phyloP scores from a whole-genome alignment of 1,140 invertebrate genomes.

The Spodoptera frugiperda region DNA sequence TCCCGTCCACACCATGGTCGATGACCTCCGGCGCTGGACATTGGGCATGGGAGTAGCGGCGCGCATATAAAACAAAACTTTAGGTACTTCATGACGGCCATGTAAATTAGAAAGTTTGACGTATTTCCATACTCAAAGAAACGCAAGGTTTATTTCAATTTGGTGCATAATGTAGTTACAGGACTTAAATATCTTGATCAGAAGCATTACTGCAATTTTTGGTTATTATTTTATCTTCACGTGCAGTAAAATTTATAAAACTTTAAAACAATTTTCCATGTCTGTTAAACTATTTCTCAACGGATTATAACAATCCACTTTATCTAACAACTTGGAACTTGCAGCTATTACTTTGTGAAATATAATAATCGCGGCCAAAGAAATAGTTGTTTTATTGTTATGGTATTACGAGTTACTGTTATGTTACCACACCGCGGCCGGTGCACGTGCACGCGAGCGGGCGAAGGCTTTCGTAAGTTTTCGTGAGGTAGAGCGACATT shows the following conservation, averaged over 20 bases:
- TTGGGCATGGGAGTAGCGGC: conserved; percentile 59
- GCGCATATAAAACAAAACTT: conserved; percentile 64
- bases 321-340: conserved; percentile 21
- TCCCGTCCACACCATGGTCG: conserved; percentile 64
- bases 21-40: conserved; percentile 64
- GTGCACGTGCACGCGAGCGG: conserved; percentile 35
- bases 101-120: conserved; percentile 42
- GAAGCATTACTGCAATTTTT: too few relatives aligned
- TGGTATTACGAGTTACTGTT: conserved; percentile 41
- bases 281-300: conserved; percentile 1
- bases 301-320: conserved; percentile 18
- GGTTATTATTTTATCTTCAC: too few relatives aligned
- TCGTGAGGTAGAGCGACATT: conserved; percentile 73
- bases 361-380: conserved; percentile 28
- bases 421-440: conserved; percentile 47
- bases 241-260: too few relatives aligned
- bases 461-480: conserved; percentile 73
- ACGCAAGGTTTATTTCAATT: too few relatives aligned
- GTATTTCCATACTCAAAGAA: background rate
- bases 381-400: conserved; percentile 42
- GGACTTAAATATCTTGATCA: too few relatives aligned
- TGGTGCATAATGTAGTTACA: too few relatives aligned
- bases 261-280: too few relatives aligned
- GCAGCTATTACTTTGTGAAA: conserved; percentile 40
- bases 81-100: conserved; percentile 3